phyloP scores from a whole-genome alignment of 2,888 invertebrate genomes.

The Calameuta filiformis region DNA sequence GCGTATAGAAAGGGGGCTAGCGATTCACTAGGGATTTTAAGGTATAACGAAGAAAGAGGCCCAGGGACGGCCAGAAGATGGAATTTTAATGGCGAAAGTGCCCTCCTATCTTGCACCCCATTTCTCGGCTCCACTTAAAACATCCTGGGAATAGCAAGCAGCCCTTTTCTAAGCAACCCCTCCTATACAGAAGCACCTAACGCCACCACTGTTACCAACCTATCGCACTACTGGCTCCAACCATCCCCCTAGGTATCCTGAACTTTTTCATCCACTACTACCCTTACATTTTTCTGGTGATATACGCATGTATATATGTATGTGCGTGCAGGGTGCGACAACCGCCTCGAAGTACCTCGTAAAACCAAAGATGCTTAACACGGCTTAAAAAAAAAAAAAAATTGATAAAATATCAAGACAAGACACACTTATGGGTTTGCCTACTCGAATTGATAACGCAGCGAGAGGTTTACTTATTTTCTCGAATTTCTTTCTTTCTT shows the following conservation, averaged over 20 bases:
- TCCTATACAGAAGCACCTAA: not conserved
- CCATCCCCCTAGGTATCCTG: not conserved
- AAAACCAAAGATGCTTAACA: not conserved
- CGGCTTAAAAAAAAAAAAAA: not conserved
- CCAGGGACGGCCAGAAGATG: conserved; percentile 1
- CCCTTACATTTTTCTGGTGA: not conserved
- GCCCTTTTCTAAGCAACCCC: conserved; percentile 2
- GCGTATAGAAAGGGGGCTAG: not conserved
- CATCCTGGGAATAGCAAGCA: conserved; percentile 21
- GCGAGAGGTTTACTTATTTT: no score
- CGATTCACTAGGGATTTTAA: not conserved
- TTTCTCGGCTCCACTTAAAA: conserved; percentile 15
- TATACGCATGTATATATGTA: not conserved
- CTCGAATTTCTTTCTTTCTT: no score
- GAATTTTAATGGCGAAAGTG: conserved; percentile 5
- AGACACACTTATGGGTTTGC: not conserved
- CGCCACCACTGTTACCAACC: not conserved
- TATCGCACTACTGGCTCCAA: not conserved
- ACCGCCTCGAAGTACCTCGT: not conserved
- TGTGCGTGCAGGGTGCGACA: not conserved
- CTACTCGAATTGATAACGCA: no score
- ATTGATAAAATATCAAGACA: not conserved
- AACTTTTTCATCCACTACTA: not conserved
- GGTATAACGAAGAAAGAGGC: not conserved
- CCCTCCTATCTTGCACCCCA: conserved; percentile 1